Conservation (phyloP, 2,888 invertebrate species). For the Noctua janthina region DNA sequence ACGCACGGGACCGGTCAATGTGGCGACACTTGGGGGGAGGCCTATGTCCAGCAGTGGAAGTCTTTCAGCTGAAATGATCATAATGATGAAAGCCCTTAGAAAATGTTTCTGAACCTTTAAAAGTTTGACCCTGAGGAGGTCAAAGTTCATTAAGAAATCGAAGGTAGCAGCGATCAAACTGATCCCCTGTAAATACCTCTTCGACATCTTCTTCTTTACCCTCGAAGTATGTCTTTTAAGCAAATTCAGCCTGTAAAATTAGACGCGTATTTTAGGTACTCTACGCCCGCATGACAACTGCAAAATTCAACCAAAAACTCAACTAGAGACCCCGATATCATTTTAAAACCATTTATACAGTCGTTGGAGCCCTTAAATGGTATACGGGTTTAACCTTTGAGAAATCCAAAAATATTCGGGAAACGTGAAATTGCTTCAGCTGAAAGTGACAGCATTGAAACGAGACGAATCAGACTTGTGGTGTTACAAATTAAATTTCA, state of each 20-base stretch:
- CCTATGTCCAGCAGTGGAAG: no score
- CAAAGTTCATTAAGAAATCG: constrained; percentile 9
- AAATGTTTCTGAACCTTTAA: constrained; percentile 8
- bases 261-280: not conserved
- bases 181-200: not conserved
- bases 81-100: not conserved
- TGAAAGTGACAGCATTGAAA: constrained; percentile 71
- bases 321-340: constrained; percentile 38
- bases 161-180: not conserved
- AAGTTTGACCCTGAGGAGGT: not conserved
- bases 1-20: no score
- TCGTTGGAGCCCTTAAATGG: constrained; percentile 44
- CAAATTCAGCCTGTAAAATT: not conserved
- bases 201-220: not conserved
- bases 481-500: constrained; percentile 65
- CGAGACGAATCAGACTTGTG: constrained; percentile 55
- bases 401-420: constrained; percentile 64
- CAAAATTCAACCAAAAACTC: constrained; percentile 19
- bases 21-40: no score
- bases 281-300: constrained; percentile 30
- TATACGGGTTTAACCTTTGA: constrained; percentile 63
- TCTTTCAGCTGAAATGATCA: no score
- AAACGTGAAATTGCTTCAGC: constrained; percentile 71
- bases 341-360: constrained; percentile 56
- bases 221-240: not conserved